Base-by-base conservation (phyloP, 2,888 invertebrate genomes). In the Neoaliturus tenellus region DNA sequence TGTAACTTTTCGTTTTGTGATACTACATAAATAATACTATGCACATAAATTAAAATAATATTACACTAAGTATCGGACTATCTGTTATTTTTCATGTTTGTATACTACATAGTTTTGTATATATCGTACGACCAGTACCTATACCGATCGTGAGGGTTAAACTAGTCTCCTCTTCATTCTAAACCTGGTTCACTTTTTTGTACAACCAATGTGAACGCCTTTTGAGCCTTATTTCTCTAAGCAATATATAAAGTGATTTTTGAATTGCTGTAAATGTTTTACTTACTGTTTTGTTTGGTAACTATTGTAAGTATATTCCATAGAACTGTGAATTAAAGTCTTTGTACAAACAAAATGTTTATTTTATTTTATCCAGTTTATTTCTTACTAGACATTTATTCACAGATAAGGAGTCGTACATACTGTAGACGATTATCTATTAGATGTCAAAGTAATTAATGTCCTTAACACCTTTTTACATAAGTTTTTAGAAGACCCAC, bases 221-320 rank as follows among this genome's bases (percentile, higher is more conserved):
- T 73, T 84, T 81, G 62, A 84, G 82, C 85, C 82, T 84, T 84
- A 82, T 83, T 85, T 85, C 83, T 83, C 80, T 84, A 85, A 82
- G 75, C 82, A 84, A 85, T 84, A 84, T 71, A 80, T 75, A 17
- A 81, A 78, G 69, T 80, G 62, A 80, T 78, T 78, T 78, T 48
- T 78, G 55, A 78, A 78, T 78, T 78, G 78, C 78, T 83, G 81
- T 84, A 75, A 81, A 84, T 84, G 71, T 35, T 75, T 82, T 84
- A 75, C 58, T 33, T 33, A 81, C 75, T 81, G 73, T 81, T 84
- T 81, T 81, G 75, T 84, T 73, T 75, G 75, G 51, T 84, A 81
- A 67, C 81, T 69, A 58, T 81, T 84, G 84, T 84, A 84, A 84
- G 81, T 84, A 81, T 73, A 84, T 78, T 81, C 84, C 84, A 84